Evolutionary conservation across 1,140 invertebrate genomes (phyloP), one percentile per base, ranked within the genome.

Genomic region (Euglossa dilemma): DNA sequence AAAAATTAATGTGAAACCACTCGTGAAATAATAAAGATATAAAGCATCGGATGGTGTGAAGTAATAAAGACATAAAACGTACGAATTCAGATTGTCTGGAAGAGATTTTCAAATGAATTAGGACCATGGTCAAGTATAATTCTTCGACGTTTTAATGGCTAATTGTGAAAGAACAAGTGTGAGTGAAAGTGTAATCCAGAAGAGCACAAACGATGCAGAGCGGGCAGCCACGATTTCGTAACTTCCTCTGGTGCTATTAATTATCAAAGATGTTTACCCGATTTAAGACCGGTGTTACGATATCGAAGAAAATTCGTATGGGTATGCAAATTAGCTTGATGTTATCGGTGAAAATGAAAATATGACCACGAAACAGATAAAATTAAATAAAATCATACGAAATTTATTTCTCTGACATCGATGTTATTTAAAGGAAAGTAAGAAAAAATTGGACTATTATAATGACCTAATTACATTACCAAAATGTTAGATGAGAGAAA

Each of bases 181-280:
- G 16, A n/a, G 18, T 36, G 54, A 28, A 23, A 66, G 59, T 45
- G 71, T 28, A 57, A 86, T 72, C 80, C 75, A 76, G 43, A 67
- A 8, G 54, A 72, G 71, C 59, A 79, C 54, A n/a, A 75, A 20
- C 47, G 59, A 25, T 43, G 56, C 56, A n/a, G 45, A 69, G 69
- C 52, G 47, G 70, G 45, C 45, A 54, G 57, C 52, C 16, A 43
- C 36, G 16, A 70, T 85, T 86, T 87, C 82, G 67, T 75, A 85
- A 89, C 50, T 84, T 88, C 69, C 85, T 73, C 56, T 63, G 59
- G 57, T 47, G 59, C 59, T 43, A 79, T 67, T 84, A 89, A 89
- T 89, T 89, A 88, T 87, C 80, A 72, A 80, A 80, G 85, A 88
- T 87, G 66, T 87, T 86, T 77, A 84, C 79, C 72, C 63, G 43